Conservation (phyloP, 2,888 invertebrate genomes). For the Cheilosia vernalis region DNA sequence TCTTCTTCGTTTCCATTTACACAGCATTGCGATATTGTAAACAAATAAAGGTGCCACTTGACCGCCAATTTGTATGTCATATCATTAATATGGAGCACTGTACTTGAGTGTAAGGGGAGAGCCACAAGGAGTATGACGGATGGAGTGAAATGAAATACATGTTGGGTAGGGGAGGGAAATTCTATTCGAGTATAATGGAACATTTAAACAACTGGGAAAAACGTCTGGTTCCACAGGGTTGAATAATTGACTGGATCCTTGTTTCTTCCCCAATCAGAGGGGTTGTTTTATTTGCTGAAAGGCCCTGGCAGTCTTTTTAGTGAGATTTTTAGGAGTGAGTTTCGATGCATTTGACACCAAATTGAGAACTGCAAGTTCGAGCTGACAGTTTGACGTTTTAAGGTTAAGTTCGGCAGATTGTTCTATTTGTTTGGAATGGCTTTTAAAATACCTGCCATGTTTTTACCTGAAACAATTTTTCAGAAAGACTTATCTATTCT, state of each 20-base stretch:
- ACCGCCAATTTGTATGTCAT: slow-evolving; percentile 59
- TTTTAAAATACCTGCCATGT: no score
- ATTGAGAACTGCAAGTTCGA: neutral
- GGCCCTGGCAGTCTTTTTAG: neutral
- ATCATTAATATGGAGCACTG: slow-evolving; percentile 46
- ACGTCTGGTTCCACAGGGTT: slow-evolving; percentile 40
- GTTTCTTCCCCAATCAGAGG: neutral
- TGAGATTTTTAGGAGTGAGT: neutral
- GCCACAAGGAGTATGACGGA: slow-evolving; percentile 10
- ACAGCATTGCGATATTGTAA: slow-evolving; percentile 37
- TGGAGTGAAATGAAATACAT: slow-evolving; percentile 44
- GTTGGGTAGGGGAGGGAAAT: neutral
- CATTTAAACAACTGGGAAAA: neutral
- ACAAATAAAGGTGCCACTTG: slow-evolving; percentile 57
- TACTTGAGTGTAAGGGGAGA: slow-evolving; percentile 28
- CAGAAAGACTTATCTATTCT: no score
- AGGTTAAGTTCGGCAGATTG: no score
- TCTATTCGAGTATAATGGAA: neutral
- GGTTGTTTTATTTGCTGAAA: neutral
- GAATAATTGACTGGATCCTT: slow-evolving; percentile 20
- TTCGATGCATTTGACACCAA: no score
- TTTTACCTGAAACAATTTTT: no score
- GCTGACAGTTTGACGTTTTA: no score
- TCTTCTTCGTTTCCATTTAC: neutral
- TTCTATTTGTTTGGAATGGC: no score